Percentiles rank a stretch among this genome's conserved stretches.
phyloP scores from a whole-genome alignment of 2,113 vertebrate species.

The Campylomormyrus tamandua region DNA sequence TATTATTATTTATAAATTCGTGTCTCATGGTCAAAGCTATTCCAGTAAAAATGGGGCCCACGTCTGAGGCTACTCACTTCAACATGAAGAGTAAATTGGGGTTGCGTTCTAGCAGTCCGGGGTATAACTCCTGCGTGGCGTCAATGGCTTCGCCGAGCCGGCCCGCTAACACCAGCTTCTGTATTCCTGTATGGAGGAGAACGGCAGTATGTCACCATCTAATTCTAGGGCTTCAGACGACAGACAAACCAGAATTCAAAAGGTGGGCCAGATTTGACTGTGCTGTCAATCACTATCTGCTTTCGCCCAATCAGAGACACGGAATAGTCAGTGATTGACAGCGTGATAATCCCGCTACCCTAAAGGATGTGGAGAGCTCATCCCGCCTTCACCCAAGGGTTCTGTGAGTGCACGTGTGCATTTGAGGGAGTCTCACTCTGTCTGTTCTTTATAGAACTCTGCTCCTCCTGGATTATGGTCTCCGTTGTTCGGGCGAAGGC shows the following conservation, averaged over 20 bases:
- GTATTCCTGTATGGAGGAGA: slow-evolving; percentile 75
- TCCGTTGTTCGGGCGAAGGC: slow-evolving; percentile 92
- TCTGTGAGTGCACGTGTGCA: not conserved
- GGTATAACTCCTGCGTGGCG: slow-evolving; percentile 88
- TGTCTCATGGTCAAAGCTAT: slow-evolving; percentile 37
- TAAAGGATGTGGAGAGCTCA: not conserved
- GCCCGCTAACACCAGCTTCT: slow-evolving; percentile 93
- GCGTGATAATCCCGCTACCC: not conserved
- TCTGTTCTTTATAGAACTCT: slow-evolving; percentile 94
- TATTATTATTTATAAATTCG: not conserved
- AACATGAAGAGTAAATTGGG: slow-evolving; percentile 98
- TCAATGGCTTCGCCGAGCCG: slow-evolving; percentile 94
- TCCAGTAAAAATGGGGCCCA: slow-evolving; percentile 63
- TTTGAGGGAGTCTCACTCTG: slow-evolving; percentile 74
- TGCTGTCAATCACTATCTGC: not conserved
- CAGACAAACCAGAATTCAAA: not conserved
- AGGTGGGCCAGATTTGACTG: not conserved
- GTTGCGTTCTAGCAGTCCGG: slow-evolving; percentile 89
- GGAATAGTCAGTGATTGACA: not conserved
- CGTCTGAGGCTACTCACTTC: slow-evolving; percentile 82
- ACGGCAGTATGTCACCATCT: not conserved
- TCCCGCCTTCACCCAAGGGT: not conserved
- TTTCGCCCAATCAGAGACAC: not conserved
- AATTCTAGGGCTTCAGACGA: not conserved
- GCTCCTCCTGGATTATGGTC: slow-evolving; percentile 92